Evolutionary conservation across 2,888 invertebrate species (phyloP), one percentile per base, ranked within the genome.

Genomic region (Camptogramma bilineatum): DNA sequence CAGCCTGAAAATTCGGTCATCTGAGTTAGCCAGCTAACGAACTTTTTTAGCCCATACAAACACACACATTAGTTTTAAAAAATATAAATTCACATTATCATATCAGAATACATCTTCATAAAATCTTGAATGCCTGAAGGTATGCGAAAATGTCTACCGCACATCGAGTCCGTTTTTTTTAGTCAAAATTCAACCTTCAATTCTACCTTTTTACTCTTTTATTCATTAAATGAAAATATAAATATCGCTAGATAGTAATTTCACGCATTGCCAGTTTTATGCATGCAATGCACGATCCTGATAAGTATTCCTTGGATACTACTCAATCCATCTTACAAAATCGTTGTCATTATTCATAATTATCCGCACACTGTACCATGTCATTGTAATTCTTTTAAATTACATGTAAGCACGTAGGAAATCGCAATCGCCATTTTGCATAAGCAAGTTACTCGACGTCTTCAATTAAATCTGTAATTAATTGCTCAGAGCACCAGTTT

Each of bases 401-500:
- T 74, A 68, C 72, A 62, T 62, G 66, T 54, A 55, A 68, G 59
- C 21, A 72, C 69, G 68, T 70, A 75, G 77, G 75, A 73, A 74
- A 79, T 71, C 76, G 74, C 79, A 80, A 81, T 75, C 72, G 79
- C 78, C 77, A 80, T 82, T 87, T 82, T 76, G 83, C 82, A 82
- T 82, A 82, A 82, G 75, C 82, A 82, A 83, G 78, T 77, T 78
- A 79, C 78, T 85, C 77, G 82, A 82, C 85, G 81, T 81, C 78
- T 85, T 84, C 86, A 88, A 88, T 90, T 88, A 92, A 91, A 90
- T 86, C 85, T 83, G 82, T 89, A 88, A 91, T 91, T 91, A 91
- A 92, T 92, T 88, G 87, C 39, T 56, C 19, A 17, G 17, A 48
- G 56, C 48, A 56, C 48, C 21, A 56, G 48, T 56, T 56, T 55